Evolutionary conservation across 2,113 vertebrate genomes (phyloP), one percentile per base, ranked within the genome.

Genomic region (Phylloscopus trochiloides): DNA sequence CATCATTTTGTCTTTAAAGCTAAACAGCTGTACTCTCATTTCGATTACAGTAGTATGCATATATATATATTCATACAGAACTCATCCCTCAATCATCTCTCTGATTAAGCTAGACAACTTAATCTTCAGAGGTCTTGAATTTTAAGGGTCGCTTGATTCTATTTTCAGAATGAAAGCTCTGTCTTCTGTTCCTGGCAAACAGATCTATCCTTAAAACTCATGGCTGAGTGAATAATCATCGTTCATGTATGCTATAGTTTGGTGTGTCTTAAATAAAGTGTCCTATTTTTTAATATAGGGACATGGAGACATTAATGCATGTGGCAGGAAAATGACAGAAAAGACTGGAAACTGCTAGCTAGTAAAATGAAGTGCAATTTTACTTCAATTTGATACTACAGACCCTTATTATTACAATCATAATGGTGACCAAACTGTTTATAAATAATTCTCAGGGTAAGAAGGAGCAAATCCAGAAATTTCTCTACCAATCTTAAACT

Each of bases 111-210:
- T 52, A 70, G 67, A 80, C 62, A 92, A 65, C 40, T 80, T 92
- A 82, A 73, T 86, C 72, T 88, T 95, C n/a, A 73, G 45, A 76
- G 10, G 22, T 61, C 72, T 74, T 90, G 40, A 13, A 79, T 92
- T 95, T 93, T 79, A 88, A 75, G 54, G 45, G 21, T 83, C 8
- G 1, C 13, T 83, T 91, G 45, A 58, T 86, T 86, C 59, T 94
- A 38, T 90, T 96, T 96, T 72, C 63, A 90, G 63, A 90, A 88
- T 17, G 45, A 92, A 66, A 94, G 15, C 17, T 81, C 57, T 83
- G 40, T 81, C 43, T 86, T 86, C 38, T 51, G 42, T 48, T 21
- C 29, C 42, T 54, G 19, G 50, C 32, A 91, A 71, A 86, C 15
- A 80, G 13, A 67, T 67, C 34, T 48, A 65, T 51, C 36, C 22